These are phyloP conservation scores for Malacosoma neustria DNA, from an alignment of 2,888 invertebrate species.

Conservation along the genomic window DNA sequence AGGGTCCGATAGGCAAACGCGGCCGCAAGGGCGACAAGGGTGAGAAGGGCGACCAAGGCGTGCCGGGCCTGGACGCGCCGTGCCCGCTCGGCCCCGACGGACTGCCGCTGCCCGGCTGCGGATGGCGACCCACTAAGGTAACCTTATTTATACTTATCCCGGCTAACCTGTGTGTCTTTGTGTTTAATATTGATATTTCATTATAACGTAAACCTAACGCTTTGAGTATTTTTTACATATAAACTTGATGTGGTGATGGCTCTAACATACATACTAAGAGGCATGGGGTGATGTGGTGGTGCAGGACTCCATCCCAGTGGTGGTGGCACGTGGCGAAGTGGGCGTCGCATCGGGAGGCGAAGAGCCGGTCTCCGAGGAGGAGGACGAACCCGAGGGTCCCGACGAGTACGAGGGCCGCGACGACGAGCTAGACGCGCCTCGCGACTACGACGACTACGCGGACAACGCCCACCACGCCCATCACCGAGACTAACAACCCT, in stretches of 20 bases:
- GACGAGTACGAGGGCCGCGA: constrained; percentile 45
- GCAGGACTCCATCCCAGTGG: constrained; percentile 30
- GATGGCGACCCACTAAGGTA: constrained; percentile 93
- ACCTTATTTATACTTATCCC: background rate
- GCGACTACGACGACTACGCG: constrained; percentile 63
- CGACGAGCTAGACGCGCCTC: constrained; percentile 44
- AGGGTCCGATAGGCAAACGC: constrained; percentile 92
- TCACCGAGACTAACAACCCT: constrained; percentile 39
- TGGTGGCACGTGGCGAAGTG: constrained; percentile 27
- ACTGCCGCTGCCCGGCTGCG: constrained; percentile 95
- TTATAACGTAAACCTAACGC: no score
- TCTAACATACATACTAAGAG: no score
- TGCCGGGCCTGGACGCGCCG: constrained; percentile 98
- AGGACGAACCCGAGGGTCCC: constrained; percentile 23
- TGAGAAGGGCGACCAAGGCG: constrained; percentile 95
- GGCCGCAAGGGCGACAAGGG: constrained; percentile 95
- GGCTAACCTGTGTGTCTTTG: no score
- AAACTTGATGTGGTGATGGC: no score
- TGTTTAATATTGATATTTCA: no score
- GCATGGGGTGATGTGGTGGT: constrained; percentile 10
- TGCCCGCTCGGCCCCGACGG: constrained; percentile 98
- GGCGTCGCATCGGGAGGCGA: constrained; percentile 19
- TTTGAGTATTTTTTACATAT: no score
- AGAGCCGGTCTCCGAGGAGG: constrained; percentile 23
- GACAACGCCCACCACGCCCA: constrained; percentile 54